These are phyloP conservation scores for Lateolabrax maculatus DNA, from an alignment of 2,797 vertebrate species.

Conservation along the genomic window DNA sequence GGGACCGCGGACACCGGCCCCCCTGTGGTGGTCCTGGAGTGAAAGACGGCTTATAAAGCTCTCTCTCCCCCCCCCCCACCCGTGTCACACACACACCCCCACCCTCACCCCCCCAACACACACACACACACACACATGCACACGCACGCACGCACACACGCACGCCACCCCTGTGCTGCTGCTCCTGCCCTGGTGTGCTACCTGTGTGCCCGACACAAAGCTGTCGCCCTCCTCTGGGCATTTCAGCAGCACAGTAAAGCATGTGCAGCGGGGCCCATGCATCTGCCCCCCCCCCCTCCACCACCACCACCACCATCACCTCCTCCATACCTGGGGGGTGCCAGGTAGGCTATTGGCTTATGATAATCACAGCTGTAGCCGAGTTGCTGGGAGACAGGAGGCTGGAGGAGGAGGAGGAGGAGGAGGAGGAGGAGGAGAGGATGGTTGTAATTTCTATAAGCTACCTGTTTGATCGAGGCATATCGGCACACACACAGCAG, in stretches of 20 bases:
- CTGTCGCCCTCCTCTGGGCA: slow-evolving; percentile 26
- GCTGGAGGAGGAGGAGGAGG: slow-evolving; percentile 47
- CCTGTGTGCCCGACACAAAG: slow-evolving; percentile 42
- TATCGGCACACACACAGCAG: slow-evolving; percentile 51
- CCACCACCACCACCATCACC: no score
- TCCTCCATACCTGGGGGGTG: slow-evolving; percentile 67
- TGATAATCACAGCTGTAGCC: slow-evolving; percentile 65
- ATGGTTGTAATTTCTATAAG: slow-evolving; percentile 62
- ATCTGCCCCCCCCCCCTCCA: slow-evolving; percentile 30
- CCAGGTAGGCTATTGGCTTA: slow-evolving; percentile 77
- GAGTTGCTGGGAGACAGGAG: slow-evolving; percentile 80
- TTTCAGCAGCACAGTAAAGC: slow-evolving; percentile 54
- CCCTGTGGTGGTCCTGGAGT: slow-evolving; percentile 40
- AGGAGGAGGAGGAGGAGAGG: slow-evolving; percentile 33
- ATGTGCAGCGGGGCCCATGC: slow-evolving; percentile 29
- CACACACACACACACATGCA: neutral
- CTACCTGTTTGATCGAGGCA: slow-evolving; percentile 80
- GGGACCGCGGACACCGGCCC: slow-evolving; percentile 31
- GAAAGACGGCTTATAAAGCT: slow-evolving; percentile 22
- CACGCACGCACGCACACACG: neutral
- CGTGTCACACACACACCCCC: slow-evolving; percentile 23
- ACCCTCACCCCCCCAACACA: slow-evolving; percentile 3
- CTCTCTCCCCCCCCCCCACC: no score
- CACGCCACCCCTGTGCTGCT: neutral
- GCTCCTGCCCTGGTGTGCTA: slow-evolving; percentile 22